Conservation (phyloP, 2,113 vertebrate species). For the Paralichthys olivaceus region DNA sequence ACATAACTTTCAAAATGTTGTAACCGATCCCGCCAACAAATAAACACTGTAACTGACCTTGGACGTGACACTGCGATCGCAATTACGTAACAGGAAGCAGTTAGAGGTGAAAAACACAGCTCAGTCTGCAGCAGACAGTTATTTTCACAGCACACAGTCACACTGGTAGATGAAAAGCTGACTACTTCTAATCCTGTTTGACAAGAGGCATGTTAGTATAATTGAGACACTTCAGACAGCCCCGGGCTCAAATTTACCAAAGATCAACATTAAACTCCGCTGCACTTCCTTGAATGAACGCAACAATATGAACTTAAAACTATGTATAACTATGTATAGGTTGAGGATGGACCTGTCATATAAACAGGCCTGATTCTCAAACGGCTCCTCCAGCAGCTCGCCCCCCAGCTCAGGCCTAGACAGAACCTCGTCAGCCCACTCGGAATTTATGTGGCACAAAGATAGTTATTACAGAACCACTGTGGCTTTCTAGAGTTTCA, state of each 20-base stretch:
- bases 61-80: conserved; percentile 44
- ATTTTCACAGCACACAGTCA: conserved; percentile 11
- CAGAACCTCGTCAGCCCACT: conserved; percentile 32
- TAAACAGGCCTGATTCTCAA: conserved; percentile 33
- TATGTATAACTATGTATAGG: conserved; percentile 20
- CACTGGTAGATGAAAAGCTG: background rate
- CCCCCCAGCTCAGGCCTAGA: conserved; percentile 1
- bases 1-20: conserved; percentile 24
- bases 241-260: background rate
- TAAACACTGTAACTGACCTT: conserved; percentile 62
- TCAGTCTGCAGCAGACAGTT: conserved; percentile 19
- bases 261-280: background rate
- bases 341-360: conserved; percentile 10
- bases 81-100: conserved; percentile 67
- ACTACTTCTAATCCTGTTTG: conserved; percentile 37
- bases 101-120: conserved; percentile 28
- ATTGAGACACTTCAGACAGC: conserved; percentile 23
- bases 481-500: conserved; percentile 56
- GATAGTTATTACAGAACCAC: conserved; percentile 65
- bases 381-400: conserved; percentile 9
- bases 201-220: conserved; percentile 20
- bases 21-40: conserved; percentile 58
- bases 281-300: conserved; percentile 7
- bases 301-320: conserved; percentile 29
- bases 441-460: conserved; percentile 45